Evolutionary conservation across 92 coral and sea anemone species (phyloP).

Genomic region (Zoanthus sansibaricus): DNA sequence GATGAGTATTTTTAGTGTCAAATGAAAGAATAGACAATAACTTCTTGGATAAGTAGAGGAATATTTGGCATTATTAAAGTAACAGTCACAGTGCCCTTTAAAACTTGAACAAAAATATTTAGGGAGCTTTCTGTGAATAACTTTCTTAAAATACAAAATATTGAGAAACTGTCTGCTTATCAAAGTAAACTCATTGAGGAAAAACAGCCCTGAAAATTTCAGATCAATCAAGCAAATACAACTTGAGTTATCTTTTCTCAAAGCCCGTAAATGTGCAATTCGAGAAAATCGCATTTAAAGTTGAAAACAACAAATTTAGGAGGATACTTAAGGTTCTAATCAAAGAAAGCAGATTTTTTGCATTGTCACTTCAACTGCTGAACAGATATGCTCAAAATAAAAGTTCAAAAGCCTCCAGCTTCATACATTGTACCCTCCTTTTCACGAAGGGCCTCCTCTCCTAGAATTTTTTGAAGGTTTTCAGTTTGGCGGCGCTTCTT

Average conservation of each 20-base stretch:
- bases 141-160: constrained; percentile 34
- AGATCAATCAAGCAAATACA: constrained; percentile 52
- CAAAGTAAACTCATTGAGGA: constrained; percentile 25
- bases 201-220: constrained; percentile 59
- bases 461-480: constrained; percentile 4
- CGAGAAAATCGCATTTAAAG: constrained; percentile 52
- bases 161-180: constrained; percentile 45
- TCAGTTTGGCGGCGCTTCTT: constrained; percentile 53
- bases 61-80: constrained; percentile 40
- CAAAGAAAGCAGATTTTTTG: constrained; percentile 14
- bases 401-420: constrained; percentile 59
- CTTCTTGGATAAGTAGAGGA: constrained; percentile 57
- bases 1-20: constrained; percentile 32
- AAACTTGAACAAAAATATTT: neutral
- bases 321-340: neutral
- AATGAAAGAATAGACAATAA: constrained; percentile 35
- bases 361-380: constrained; percentile 16
- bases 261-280: constrained; percentile 29
- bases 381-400: neutral
- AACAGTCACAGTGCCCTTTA: constrained; percentile 12
- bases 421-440: constrained; percentile 54
- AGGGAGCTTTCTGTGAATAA: constrained; percentile 24
- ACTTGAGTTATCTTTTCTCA: constrained; percentile 63
- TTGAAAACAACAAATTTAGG: constrained; percentile 30
- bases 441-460: constrained; percentile 54